Base-by-base conservation (phyloP, 2,888 invertebrate genomes). In the Epinotia brunnichana region DNA sequence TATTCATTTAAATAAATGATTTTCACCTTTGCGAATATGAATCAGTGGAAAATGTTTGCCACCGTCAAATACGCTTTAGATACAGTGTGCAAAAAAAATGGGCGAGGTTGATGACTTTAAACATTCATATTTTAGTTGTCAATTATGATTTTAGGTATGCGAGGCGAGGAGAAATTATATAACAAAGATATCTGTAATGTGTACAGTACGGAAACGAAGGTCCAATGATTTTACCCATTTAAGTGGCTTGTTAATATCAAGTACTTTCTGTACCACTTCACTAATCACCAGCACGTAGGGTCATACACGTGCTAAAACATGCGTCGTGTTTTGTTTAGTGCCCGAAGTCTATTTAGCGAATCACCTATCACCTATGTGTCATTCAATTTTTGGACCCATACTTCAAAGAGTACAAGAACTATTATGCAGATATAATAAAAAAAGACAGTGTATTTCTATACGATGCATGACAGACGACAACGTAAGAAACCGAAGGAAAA, bases 391-490 rank as follows among this genome's bases (percentile, higher is more conserved):
- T 2, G 21, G 2, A 24, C 2, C 2, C 21, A 24, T 24, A 24
- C 21, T 24, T 24, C 21, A 2, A 24, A 1, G 21, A 24, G 21
- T 24, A 24, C n/a, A n/a, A n/a, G n/a, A n/a, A n/a, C 21, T 24
- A 11, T 53, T 53, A 51, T 51, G n/a, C 17, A 51, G n/a, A 51
- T 3, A 17, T 51, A 9, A 11, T 17, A 35, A 35, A 24, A 57
- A 29, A 4, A n/a, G 5, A 5, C 17, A 39, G 35, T 17, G 41
- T 24, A 13, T 24, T 61, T 61, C 21, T 44, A 13, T 44, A 4
- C 15, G 21, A 35, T 48, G 62, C 54, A 39, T 56, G 44, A 62
- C 41, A 69, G 53, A 10, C 51, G 21, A 41, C 56, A 53, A 54
- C 24, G 24, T 62, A 39, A 56, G 17, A 9, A 17, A 19, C 19